Evolutionary conservation across 2,888 invertebrate species (phyloP).

Genomic region (Nomada ferruginata): DNA sequence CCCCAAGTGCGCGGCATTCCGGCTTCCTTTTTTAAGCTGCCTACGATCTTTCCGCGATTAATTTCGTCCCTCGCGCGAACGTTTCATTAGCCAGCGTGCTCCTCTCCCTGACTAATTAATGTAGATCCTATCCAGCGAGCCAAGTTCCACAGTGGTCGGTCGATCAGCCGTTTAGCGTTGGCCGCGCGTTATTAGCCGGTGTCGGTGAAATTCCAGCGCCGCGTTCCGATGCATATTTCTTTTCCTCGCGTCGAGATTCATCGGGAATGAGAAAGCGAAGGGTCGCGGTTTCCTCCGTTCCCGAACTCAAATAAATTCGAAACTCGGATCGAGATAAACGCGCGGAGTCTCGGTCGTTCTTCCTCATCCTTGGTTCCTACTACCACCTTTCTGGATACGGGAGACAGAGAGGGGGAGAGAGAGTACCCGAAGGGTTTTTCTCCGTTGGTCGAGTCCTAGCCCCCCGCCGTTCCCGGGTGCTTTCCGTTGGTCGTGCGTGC

Average conservation of each 20-base stretch:
- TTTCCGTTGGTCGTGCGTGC: slow-evolving; percentile 76
- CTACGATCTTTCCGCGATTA: background rate
- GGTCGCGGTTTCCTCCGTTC: background rate
- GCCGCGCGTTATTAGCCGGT: background rate
- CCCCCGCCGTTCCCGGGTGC: slow-evolving; percentile 68
- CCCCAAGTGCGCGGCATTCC: slow-evolving; percentile 29
- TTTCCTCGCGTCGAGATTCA: slow-evolving; percentile 3
- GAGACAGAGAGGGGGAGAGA: background rate
- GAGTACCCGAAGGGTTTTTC: slow-evolving; percentile 67
- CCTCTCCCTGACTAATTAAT: slow-evolving; percentile 26
- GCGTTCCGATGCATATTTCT: background rate
- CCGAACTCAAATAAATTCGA: background rate
- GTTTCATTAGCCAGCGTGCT: background rate
- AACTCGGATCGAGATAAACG: background rate
- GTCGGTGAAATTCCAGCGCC: background rate
- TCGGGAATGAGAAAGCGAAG: background rate
- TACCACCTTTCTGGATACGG: slow-evolving; percentile 36
- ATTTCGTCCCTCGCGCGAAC: slow-evolving; percentile 8
- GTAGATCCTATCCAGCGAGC: background rate
- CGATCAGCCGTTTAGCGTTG: background rate
- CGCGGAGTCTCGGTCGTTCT: background rate
- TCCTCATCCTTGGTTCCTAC: slow-evolving; percentile 1
- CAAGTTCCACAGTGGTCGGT: background rate
- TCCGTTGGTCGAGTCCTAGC: slow-evolving; percentile 57
- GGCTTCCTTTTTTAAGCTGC: background rate